phyloP scores from a whole-genome alignment of 2,888 invertebrate genomes.

The Osmoderma eremita region DNA sequence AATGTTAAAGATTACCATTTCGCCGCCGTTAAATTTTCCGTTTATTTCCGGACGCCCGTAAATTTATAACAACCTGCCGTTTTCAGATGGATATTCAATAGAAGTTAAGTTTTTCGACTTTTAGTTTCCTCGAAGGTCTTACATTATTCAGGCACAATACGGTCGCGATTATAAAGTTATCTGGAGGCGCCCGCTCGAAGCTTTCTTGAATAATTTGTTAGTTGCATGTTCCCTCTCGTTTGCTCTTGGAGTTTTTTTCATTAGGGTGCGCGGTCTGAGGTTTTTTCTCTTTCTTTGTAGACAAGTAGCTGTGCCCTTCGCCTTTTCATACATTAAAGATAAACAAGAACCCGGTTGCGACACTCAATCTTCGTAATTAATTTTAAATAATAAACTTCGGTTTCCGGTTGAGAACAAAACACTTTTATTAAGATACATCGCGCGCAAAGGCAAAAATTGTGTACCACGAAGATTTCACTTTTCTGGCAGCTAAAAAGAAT shows the following conservation, averaged over 20 bases:
- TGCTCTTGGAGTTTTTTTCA: neutral
- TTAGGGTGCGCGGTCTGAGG: neutral
- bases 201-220: constrained; percentile 30
- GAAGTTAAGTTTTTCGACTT: constrained; percentile 23
- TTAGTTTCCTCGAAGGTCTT: constrained; percentile 11
- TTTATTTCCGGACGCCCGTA: constrained; percentile 1
- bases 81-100: constrained; percentile 29
- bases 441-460: too few species aligned
- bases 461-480: too few species aligned
- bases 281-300: neutral
- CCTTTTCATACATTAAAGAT: constrained; percentile 39
- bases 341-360: constrained; percentile 26
- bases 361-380: constrained; percentile 38
- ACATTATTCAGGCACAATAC: constrained; percentile 32
- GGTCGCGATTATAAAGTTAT: constrained; percentile 31
- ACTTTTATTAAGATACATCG: constrained; percentile 33
- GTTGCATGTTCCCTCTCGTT: neutral
- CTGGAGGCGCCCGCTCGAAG: constrained; percentile 18
- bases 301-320: constrained; percentile 19
- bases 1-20: too few species aligned
- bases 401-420: constrained; percentile 26
- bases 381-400: constrained; percentile 38
- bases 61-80: constrained; percentile 31
- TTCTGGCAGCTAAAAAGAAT: too few species aligned
- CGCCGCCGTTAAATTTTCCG: too few species aligned